Percentiles rank a stretch among this genome's conserved stretches.
phyloP scores from a whole-genome alignment of 2,797 vertebrate genomes.

The Rhinophrynus dorsalis region DNA sequence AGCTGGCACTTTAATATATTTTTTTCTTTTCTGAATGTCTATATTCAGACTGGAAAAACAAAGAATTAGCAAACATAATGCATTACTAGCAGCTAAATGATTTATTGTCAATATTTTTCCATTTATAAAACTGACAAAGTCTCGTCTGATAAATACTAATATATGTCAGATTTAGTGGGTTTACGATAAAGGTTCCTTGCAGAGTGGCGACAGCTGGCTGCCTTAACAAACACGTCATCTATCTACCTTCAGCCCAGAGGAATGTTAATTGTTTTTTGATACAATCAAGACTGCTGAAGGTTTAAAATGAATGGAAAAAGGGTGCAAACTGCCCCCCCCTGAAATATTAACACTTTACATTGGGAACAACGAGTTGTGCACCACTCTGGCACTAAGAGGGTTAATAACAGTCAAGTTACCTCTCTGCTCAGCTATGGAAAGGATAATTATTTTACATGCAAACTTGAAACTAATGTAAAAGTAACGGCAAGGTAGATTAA shows the following conservation, averaged over 20 bases:
- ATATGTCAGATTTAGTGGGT: constrained; percentile 74
- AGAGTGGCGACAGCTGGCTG: constrained; percentile 75
- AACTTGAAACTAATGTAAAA: neutral
- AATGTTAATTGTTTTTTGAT: constrained; percentile 76
- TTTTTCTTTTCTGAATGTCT: constrained; percentile 43
- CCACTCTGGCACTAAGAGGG: constrained; percentile 7
- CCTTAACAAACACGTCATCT: constrained; percentile 70
- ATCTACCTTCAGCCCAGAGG: constrained; percentile 70
- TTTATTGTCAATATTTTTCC: constrained; percentile 66
- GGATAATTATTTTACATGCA: neutral
- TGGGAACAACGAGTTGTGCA: too few relatives aligned
- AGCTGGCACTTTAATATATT: neutral
- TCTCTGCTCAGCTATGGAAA: neutral
- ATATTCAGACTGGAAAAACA: constrained; percentile 34
- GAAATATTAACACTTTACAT: too few relatives aligned
- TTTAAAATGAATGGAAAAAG: constrained; percentile 53
- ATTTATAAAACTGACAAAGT: constrained; percentile 79
- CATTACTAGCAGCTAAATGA: constrained; percentile 58
- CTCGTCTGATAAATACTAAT: constrained; percentile 72
- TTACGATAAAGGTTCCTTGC: constrained; percentile 78
- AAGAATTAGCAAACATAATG: constrained; percentile 24
- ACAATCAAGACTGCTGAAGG: constrained; percentile 62
- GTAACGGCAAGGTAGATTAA: neutral
- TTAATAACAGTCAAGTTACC: neutral
- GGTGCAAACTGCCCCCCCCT: constrained; percentile 41